A percentile compares a stretch with the other conserved stretches of the same genome.
Conservation (phyloP, 2,797 vertebrate species). For the Bradypodion ventrale region DNA sequence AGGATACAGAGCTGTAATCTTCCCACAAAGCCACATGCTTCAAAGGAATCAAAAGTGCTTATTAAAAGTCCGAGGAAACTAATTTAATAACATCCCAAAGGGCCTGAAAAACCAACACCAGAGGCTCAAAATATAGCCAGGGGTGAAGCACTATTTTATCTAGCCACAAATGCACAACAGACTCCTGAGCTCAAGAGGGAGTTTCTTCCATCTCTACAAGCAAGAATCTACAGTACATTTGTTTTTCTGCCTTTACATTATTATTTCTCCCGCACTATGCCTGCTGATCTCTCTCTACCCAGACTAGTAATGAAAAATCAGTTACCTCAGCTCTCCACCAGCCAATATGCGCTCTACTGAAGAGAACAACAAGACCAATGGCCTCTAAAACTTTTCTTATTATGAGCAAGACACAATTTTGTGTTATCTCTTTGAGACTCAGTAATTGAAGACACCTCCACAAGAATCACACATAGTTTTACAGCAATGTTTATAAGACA, state of each 20-base stretch:
- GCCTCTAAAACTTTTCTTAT: constrained; percentile 18
- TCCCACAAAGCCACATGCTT: constrained; percentile 70
- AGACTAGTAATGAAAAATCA: constrained; percentile 12
- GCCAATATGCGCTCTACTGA: background rate
- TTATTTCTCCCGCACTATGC: background rate
- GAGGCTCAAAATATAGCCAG: constrained; percentile 56
- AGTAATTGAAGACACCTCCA: background rate
- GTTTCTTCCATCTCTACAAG: constrained; percentile 30
- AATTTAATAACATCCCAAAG: constrained; percentile 73
- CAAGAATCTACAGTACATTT: constrained; percentile 19
- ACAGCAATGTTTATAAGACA: background rate
- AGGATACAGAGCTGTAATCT: constrained; percentile 72
- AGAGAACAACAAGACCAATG: background rate
- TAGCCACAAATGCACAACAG: background rate
- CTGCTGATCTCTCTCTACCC: constrained; percentile 9
- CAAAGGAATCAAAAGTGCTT: constrained; percentile 76
- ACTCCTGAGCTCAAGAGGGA: background rate
- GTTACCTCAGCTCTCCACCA: constrained; percentile 1
- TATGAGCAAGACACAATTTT: background rate
- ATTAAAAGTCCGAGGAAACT: constrained; percentile 76
- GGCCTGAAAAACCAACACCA: constrained; percentile 52
- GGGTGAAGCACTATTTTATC: constrained; percentile 23
- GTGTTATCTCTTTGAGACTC: background rate
- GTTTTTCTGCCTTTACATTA: constrained; percentile 7
- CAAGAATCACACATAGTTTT: background rate